Percentiles rank a stretch among this genome's conserved stretches.
Evolutionary conservation across 2,113 vertebrate genomes (phyloP).

Genomic region (Dermatemys mawii): DNA sequence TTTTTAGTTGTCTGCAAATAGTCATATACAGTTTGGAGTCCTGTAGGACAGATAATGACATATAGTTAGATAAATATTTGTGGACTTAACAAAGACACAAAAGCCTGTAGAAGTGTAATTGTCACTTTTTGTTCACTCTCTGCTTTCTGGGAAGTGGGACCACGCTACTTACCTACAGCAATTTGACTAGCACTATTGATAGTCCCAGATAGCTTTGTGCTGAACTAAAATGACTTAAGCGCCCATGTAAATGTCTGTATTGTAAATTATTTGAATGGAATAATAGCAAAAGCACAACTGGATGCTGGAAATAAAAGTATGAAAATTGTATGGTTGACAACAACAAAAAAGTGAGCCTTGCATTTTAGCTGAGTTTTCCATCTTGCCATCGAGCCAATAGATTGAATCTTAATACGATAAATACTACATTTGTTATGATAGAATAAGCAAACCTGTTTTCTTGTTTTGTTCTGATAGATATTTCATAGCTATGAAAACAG

Average conservation of each 20-base stretch:
- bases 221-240: background rate
- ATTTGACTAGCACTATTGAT: conserved; percentile 5
- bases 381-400: background rate
- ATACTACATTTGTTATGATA: background rate
- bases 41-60: conserved; percentile 4
- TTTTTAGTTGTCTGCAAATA: background rate
- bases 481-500: background rate
- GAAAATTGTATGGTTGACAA: background rate
- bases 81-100: background rate
- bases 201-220: conserved; percentile 32
- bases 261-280: conserved; percentile 23
- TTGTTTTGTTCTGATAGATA: background rate
- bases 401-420: background rate
- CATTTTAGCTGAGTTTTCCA: conserved; percentile 16
- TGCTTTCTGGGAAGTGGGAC: conserved; percentile 10
- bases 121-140: conserved; percentile 10
- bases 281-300: conserved; percentile 14
- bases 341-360: background rate
- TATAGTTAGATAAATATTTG: conserved; percentile 25
- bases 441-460: background rate
- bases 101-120: conserved; percentile 10
- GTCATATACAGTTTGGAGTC: background rate
- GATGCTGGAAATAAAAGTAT: background rate
- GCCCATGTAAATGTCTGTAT: conserved; percentile 23
- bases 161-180: background rate